Base-by-base conservation (phyloP, 92 coral and sea anemone species). In the Umimayanthus chanpuru region DNA sequence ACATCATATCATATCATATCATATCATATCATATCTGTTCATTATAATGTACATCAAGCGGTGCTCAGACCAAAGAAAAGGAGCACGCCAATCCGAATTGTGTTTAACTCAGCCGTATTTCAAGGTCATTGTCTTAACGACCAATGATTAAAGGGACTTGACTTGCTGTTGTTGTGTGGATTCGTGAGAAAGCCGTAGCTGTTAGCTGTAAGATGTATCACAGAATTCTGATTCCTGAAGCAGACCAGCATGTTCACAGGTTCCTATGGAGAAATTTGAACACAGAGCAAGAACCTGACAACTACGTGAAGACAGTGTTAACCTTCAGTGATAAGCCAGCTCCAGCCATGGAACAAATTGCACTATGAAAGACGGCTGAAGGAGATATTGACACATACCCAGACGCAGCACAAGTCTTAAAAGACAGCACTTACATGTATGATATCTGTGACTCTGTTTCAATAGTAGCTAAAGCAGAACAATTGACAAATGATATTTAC, bases 111-210 rank as follows among this genome's bases (percentile, higher is more conserved):
- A 2, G 83, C 89, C 4, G 29, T 72, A 11, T 86, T 75, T 55
- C 66, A 86, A 76, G 89, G 89, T 36, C 89, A 86, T 28, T 76
- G 89, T 29, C 47, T 86, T 29, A 86, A 86, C 26, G 89, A 86
- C 55, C 53, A 76, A 23, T 76, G 84, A 83, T 68, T 53, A 50
- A 86, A 86, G 73, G 89, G 89, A 56, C 89, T 73, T 5, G 89
- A 86, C 76, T 73, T 86, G 21, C 25, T 86, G 50, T 72, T 86
- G 76, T 86, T 90, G 0, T 32, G 36, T 84, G 89, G 64, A 90
- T 90, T 70, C 68, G 94, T 65, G 93, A 92, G 88, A 90, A 92
- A 29, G 82, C 84, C 41, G 88, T 90, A 38, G 92, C 89, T 16
- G 30, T 90, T n/a, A 81, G 84, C 64, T 81, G 88, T 65, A 86